These are phyloP conservation scores for Orchesella cincta DNA, from an alignment of 1,140 invertebrate genomes.

Conservation along the genomic window DNA sequence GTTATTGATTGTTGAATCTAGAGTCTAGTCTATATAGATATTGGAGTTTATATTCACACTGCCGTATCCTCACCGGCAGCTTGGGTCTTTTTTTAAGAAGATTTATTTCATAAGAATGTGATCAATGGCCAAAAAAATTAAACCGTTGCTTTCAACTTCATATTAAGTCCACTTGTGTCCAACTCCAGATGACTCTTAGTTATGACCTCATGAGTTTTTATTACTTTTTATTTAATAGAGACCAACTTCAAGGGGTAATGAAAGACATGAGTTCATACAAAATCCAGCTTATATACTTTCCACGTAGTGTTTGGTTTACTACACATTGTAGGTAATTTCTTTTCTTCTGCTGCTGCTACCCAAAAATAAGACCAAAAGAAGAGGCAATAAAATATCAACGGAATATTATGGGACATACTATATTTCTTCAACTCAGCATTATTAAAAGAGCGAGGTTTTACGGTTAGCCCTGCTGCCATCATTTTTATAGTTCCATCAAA, in stretches of 20 bases:
- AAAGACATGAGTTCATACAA: not conserved
- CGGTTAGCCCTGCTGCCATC: not conserved
- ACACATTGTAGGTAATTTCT: no score
- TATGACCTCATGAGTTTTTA: no score
- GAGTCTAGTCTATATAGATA: no score
- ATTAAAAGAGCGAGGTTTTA: not conserved
- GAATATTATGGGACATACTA: not conserved
- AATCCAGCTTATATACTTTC: no score
- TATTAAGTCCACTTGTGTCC: slow-evolving; percentile 28
- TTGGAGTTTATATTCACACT: not conserved
- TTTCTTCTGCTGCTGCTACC: no score
- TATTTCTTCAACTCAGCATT: slow-evolving; percentile 21
- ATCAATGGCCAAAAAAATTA: slow-evolving; percentile 16
- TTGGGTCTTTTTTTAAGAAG: not conserved
- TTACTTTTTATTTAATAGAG: not conserved
- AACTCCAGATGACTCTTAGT: not conserved
- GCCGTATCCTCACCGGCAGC: not conserved
- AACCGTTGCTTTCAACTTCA: not conserved
- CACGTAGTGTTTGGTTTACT: no score
- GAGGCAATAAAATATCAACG: slow-evolving; percentile 14
- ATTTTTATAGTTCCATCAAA: not conserved
- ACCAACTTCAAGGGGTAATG: not conserved
- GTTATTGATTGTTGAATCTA: slow-evolving; percentile 25
- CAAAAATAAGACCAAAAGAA: not conserved
- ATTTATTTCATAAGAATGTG: slow-evolving; percentile 1